A percentile compares a stretch with the other conserved stretches of the same genome.
These are phyloP conservation scores for Hippoglossus stenolepis DNA, from an alignment of 2,113 vertebrate genomes.

Conservation along the genomic window DNA sequence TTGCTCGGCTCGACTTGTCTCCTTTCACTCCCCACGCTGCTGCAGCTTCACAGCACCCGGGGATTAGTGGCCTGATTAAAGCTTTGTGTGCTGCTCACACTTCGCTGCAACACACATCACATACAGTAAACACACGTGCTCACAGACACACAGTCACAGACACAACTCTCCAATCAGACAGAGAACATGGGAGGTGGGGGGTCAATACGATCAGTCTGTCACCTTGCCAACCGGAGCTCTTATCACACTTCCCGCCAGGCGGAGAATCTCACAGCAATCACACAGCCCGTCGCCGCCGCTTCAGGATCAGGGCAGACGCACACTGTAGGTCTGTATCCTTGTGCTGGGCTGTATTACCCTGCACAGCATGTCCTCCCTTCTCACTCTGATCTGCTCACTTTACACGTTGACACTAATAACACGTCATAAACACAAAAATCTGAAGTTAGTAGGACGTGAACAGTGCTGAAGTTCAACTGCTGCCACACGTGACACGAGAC, in stretches of 20 bases:
- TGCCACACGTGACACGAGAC: no score
- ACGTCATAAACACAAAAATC: no score
- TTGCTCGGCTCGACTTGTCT: constrained; percentile 35
- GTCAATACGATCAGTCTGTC: constrained; percentile 65
- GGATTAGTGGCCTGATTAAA: constrained; percentile 70
- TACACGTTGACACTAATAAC: no score
- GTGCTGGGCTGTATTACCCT: no score
- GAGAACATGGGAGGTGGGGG: constrained; percentile 9
- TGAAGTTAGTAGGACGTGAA: no score
- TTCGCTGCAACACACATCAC: constrained; percentile 24
- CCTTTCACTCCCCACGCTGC: constrained; percentile 55
- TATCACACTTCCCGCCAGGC: constrained; percentile 43
- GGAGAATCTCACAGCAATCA: constrained; percentile 44
- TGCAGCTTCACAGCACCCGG: constrained; percentile 39
- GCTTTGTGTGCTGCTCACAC: constrained; percentile 50
- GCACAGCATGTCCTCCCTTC: no score
- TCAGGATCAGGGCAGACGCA: no score
- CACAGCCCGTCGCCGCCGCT: no score
- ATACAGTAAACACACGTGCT: constrained; percentile 33
- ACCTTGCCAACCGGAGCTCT: constrained; percentile 57
- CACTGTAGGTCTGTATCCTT: no score
- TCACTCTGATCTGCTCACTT: no score
- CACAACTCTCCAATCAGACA: constrained; percentile 49
- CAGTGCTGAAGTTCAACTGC: no score
- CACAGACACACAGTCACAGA: constrained; percentile 30